Evolutionary conservation across 1,140 invertebrate species (phyloP).

Genomic region (Atta texana): DNA sequence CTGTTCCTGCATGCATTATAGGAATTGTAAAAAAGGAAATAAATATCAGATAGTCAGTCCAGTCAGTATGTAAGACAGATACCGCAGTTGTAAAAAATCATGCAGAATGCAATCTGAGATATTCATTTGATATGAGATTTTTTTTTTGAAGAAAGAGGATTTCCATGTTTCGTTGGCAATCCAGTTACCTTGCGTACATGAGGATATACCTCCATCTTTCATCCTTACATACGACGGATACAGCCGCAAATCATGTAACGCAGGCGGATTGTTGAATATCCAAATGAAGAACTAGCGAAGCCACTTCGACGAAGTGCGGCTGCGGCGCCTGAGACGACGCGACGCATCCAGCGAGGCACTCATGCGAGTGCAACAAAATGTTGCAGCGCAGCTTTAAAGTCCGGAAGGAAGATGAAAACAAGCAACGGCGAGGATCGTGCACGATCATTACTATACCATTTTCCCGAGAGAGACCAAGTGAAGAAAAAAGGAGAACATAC

Average conservation of each 20-base stretch:
- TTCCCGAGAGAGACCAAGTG: slow-evolving; percentile 26
- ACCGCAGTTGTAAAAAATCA: neutral
- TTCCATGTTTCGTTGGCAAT: slow-evolving; percentile 38
- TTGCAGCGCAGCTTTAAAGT: slow-evolving; percentile 47
- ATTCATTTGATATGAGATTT: neutral
- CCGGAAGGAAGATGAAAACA: neutral
- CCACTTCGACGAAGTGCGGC: slow-evolving; percentile 38
- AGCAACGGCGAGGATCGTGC: slow-evolving; percentile 39
- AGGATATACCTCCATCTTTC: slow-evolving; percentile 6
- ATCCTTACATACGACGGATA: slow-evolving; percentile 14
- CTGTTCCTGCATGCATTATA: neutral
- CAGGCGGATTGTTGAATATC: slow-evolving; percentile 39
- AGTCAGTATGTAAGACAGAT: slow-evolving; percentile 8
- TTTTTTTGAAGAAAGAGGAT: slow-evolving; percentile 32
- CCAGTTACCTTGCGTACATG: neutral
- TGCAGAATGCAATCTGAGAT: slow-evolving; percentile 31
- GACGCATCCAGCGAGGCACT: slow-evolving; percentile 23
- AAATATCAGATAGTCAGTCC: neutral
- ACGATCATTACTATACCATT: slow-evolving; percentile 66
- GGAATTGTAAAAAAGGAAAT: neutral
- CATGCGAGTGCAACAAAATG: slow-evolving; percentile 41
- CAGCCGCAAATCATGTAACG: slow-evolving; percentile 29
- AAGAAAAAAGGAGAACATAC: slow-evolving; percentile 27
- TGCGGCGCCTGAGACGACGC: neutral
- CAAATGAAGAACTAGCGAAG: slow-evolving; percentile 66